Conservation (phyloP, 1,140 invertebrate species). For the Homalodisca vitripennis region DNA sequence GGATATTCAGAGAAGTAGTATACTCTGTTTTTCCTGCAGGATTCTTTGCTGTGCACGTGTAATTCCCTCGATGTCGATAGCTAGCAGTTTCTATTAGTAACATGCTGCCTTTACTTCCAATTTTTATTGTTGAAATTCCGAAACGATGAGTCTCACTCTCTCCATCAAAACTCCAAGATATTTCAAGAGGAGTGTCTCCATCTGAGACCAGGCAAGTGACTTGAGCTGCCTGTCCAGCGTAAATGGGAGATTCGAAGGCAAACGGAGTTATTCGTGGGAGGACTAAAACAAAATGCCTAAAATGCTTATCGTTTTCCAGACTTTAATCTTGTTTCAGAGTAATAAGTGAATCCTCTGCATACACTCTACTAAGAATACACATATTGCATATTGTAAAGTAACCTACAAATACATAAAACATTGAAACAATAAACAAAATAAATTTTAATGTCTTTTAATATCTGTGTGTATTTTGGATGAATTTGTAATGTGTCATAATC, state of each 20-base stretch:
- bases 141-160: constrained; percentile 37
- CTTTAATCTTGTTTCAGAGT: no score
- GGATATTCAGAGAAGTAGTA: constrained; percentile 48
- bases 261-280: constrained; percentile 61
- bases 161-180: constrained; percentile 45
- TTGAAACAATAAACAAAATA: no score
- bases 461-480: no score
- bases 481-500: no score
- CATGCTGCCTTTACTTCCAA: constrained; percentile 50
- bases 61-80: constrained; percentile 50
- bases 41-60: constrained; percentile 55
- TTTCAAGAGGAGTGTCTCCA: constrained; percentile 47
- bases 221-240: constrained; percentile 51
- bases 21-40: constrained; percentile 45
- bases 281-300: constrained; percentile 49
- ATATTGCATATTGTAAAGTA: no score
- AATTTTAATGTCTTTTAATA: no score
- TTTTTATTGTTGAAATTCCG: constrained; percentile 29
- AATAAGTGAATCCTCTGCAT: no score
- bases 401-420: no score
- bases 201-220: constrained; percentile 44
- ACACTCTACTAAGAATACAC: no score
- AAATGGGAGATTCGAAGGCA: constrained; percentile 51
- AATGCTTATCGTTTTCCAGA: no score
- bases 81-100: constrained; percentile 60